Evolutionary conservation across 2,113 vertebrate species (phyloP), one percentile per base, ranked within the genome.

Genomic region (Speoplatyrhinus poulsoni): DNA sequence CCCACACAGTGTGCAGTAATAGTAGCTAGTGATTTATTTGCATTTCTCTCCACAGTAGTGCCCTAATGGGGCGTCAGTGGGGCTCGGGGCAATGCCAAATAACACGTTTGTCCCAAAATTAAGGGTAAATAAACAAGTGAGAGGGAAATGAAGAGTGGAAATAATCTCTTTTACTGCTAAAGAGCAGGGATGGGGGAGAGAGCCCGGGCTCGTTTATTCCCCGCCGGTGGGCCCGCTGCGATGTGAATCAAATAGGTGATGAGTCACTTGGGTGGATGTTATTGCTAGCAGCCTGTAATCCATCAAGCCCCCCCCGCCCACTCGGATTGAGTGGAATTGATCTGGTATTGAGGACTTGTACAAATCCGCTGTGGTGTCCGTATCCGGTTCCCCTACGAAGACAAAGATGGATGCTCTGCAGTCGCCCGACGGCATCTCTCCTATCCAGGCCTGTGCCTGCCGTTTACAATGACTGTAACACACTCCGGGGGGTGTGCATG

Each of bases 221-320:
- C 82, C 77, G 77, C 73, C 72, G 71, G 83, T 84, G 82, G 77
- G 72, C 79, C 80, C 33, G 73, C 85, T 86, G 82, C 70, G 87
- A 87, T 85, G 82, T 81, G 82, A 89, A 88, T 88, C 86, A 85
- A 89, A 82, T 73, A 79, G 73, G 80, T 82, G 85, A 90, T 88
- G 88, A 89, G 88, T 89, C 90, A 88, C 86, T 90, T 75, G 85
- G 84, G 85, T 82, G 69, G 82, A 84, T 83, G 81, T 86, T 88
- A 82, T 85, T 84, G 80, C 80, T 74, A 76, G 80, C 85, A 90
- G 86, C 79, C 58, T 54, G 77, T 79, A 85, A 85, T 88, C 83
- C 82, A 85, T 89, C 80, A 86, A 26, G 26, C 73, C 72, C 26
- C 63, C 71, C 26, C 63, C 71, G 81, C 72, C 74, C 49, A 76